These are phyloP conservation scores for Ciona savignyi DNA, from an alignment of 23 tunicate genomes.

Conservation along the genomic window DNA sequence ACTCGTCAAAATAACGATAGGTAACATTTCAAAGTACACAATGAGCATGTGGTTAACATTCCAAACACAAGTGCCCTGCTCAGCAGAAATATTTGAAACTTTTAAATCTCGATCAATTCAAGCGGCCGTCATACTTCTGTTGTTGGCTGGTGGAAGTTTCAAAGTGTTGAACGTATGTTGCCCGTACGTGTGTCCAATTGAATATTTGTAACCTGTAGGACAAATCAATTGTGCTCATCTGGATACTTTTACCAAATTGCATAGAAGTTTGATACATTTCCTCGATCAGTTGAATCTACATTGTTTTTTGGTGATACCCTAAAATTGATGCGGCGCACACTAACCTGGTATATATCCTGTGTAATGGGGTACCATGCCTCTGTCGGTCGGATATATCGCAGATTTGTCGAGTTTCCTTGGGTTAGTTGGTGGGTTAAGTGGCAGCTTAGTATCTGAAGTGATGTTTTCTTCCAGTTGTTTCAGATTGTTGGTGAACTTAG, in stretches of 20 bases:
- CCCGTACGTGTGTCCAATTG: slow-evolving; percentile 83
- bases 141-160: slow-evolving; percentile 42
- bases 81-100: no score
- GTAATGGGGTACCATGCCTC: slow-evolving; percentile 87
- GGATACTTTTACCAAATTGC: no score
- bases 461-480: neutral
- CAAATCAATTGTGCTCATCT: no score
- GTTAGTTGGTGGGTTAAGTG: neutral
- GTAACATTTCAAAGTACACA: no score
- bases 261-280: neutral
- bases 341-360: slow-evolving; percentile 96
- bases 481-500: slow-evolving; percentile 24
- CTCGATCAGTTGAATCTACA: neutral
- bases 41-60: no score
- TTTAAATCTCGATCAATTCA: no score
- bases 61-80: no score
- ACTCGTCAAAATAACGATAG: no score
- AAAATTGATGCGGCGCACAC: neutral
- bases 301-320: neutral
- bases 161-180: slow-evolving; percentile 80
- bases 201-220: slow-evolving; percentile 82
- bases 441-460: no score
- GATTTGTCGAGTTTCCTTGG: slow-evolving; percentile 32
- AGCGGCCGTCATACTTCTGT: no score
- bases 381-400: slow-evolving; percentile 44